Percentiles rank a stretch among this genome's conserved stretches.
These are phyloP conservation scores for Eidolon dupreanum DNA, from an alignment of 2,797 vertebrate species.

Conservation along the genomic window DNA sequence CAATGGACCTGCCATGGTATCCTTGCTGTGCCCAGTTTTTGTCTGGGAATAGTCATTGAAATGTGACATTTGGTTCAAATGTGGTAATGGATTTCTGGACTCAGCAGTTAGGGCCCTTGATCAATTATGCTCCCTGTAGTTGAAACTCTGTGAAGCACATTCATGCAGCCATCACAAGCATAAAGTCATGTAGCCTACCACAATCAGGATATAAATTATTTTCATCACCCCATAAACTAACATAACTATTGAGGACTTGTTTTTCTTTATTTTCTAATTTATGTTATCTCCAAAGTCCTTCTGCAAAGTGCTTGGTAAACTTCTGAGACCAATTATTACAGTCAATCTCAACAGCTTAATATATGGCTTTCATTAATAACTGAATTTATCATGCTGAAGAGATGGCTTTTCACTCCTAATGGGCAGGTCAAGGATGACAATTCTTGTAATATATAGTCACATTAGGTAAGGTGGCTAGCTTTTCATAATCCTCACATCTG, in stretches of 20 bases:
- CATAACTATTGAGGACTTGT: not conserved
- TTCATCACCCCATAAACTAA: not conserved
- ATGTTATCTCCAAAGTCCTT: slow-evolving; percentile 7
- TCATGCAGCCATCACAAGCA: not conserved
- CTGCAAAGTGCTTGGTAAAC: not conserved
- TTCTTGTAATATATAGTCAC: not conserved
- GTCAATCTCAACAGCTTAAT: not conserved
- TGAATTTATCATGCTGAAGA: not conserved
- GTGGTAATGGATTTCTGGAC: not conserved
- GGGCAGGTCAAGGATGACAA: not conserved
- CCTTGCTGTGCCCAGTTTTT: not conserved
- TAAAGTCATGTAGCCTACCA: not conserved
- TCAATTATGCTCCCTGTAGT: not conserved
- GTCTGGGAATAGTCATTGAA: not conserved
- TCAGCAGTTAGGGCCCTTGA: not conserved
- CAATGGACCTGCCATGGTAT: not conserved
- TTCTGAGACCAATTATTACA: not conserved
- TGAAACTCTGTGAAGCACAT: not conserved
- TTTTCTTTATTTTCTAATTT: slow-evolving; percentile 3
- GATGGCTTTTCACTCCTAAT: not conserved
- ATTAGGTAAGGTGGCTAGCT: not conserved
- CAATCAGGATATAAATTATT: not conserved
- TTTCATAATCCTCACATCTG: not conserved
- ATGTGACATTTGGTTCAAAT: not conserved
- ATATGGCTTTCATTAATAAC: slow-evolving; percentile 17